A percentile compares a stretch with the other conserved stretches of the same genome.
These are phyloP conservation scores for Cyclophora albipunctata DNA, from an alignment of 2,888 invertebrate genomes.

Conservation along the genomic window DNA sequence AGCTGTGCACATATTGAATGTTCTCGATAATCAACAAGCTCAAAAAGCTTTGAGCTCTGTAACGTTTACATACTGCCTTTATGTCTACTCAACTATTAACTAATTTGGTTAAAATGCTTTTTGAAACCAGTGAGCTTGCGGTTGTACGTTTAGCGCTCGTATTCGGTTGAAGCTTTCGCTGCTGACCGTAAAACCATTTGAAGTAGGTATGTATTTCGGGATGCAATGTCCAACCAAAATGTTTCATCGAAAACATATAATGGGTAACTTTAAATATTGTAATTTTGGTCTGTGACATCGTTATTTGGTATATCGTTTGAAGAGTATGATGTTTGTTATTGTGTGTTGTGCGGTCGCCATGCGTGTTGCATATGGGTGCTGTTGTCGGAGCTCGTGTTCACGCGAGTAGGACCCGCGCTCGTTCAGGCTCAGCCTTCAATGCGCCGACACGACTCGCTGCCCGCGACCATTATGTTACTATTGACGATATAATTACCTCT, in stretches of 20 bases:
- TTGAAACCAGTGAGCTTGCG: neutral
- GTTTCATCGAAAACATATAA: too few species aligned
- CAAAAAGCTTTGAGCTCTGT: conserved; percentile 9
- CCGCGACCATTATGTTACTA: conserved; percentile 10
- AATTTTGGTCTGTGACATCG: neutral
- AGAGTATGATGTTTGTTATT: neutral
- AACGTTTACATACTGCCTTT: conserved; percentile 5
- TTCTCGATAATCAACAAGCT: too few species aligned
- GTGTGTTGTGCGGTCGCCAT: conserved; percentile 1
- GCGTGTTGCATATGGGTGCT: too few species aligned
- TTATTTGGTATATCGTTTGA: neutral
- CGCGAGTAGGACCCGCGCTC: too few species aligned
- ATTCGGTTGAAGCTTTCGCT: too few species aligned
- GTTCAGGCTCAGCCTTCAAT: conserved; percentile 14
- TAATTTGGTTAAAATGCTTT: conserved; percentile 5
- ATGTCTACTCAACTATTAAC: conserved; percentile 8
- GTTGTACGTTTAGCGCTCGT: neutral
- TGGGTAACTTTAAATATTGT: neutral
- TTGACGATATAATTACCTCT: conserved; percentile 12
- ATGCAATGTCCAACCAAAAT: too few species aligned
- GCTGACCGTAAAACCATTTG: too few species aligned
- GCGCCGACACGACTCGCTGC: conserved; percentile 27
- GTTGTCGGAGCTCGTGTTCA: too few species aligned
- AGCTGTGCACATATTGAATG: too few species aligned
- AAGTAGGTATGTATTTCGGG: too few species aligned